These are phyloP conservation scores for Lethenteron reissneri DNA, from an alignment of 2,113 vertebrate genomes.

Conservation along the genomic window DNA sequence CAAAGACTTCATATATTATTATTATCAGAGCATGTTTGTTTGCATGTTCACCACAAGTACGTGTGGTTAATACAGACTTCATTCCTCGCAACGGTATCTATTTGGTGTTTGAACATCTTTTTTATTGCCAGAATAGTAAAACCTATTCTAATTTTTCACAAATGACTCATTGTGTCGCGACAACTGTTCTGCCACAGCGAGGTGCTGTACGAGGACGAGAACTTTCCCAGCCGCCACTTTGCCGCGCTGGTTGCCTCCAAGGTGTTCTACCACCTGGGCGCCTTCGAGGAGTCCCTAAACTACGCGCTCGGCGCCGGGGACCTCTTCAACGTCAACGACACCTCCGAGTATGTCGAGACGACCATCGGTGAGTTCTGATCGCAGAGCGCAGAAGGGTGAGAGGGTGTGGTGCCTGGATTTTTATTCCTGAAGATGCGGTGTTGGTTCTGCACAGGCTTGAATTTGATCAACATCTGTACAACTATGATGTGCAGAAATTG, in stretches of 20 bases:
- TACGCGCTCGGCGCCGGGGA: slow-evolving; percentile 92
- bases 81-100: too few species aligned
- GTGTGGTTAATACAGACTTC: too few species aligned
- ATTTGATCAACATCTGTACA: too few species aligned
- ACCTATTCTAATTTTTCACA: too few species aligned
- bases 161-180: too few species aligned
- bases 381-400: too few species aligned
- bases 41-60: too few species aligned
- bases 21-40: too few species aligned
- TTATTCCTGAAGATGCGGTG: background rate
- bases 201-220: slow-evolving; percentile 91
- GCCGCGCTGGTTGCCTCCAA: slow-evolving; percentile 93
- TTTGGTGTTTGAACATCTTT: too few species aligned
- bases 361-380: slow-evolving; percentile 55
- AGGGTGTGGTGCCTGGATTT: background rate
- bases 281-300: slow-evolving; percentile 93
- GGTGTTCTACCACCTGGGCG: slow-evolving; percentile 92
- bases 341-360: slow-evolving; percentile 93
- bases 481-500: too few species aligned
- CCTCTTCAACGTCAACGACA: slow-evolving; percentile 92
- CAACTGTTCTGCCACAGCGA: slow-evolving; percentile 31
- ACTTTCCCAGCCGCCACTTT: slow-evolving; percentile 75
- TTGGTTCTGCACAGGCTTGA: background rate
- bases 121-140: too few species aligned
- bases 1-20: too few species aligned